Percentiles rank a stretch among this genome's conserved stretches.
Conservation (phyloP, 2,888 invertebrate genomes). For the Pardosa pseudoannulata region DNA sequence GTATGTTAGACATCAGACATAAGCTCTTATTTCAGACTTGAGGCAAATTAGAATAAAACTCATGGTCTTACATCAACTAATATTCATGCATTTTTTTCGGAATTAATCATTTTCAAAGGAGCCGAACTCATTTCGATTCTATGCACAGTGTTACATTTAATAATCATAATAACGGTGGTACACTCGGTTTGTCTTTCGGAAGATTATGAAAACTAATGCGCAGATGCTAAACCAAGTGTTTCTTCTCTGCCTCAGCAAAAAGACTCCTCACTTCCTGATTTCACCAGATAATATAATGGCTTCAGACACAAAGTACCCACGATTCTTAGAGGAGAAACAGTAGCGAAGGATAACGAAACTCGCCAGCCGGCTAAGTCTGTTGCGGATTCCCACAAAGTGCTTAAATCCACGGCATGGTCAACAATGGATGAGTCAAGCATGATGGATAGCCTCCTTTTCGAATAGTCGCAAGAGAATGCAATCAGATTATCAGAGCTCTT, state of each 20-base stretch:
- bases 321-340: slow-evolving; percentile 23
- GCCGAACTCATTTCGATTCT: too few relatives aligned
- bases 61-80: too few relatives aligned
- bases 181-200: too few relatives aligned
- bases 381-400: slow-evolving; percentile 22
- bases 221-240: too few relatives aligned
- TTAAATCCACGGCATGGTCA: slow-evolving; percentile 11
- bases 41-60: too few relatives aligned
- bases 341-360: background rate
- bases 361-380: background rate
- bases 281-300: background rate
- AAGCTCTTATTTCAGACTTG: too few relatives aligned
- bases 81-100: too few relatives aligned
- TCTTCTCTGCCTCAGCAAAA: background rate
- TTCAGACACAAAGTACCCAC: slow-evolving; percentile 49
- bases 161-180: too few relatives aligned
- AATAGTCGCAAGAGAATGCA: background rate
- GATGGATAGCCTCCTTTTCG: background rate
- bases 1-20: too few relatives aligned
- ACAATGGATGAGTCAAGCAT: slow-evolving; percentile 15
- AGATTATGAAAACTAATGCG: too few relatives aligned
- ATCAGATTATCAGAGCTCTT: background rate
- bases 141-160: too few relatives aligned
- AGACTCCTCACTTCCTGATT: background rate
- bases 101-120: too few relatives aligned